phyloP scores from a whole-genome alignment of 2,888 invertebrate genomes.

The Andrena flavipes region DNA sequence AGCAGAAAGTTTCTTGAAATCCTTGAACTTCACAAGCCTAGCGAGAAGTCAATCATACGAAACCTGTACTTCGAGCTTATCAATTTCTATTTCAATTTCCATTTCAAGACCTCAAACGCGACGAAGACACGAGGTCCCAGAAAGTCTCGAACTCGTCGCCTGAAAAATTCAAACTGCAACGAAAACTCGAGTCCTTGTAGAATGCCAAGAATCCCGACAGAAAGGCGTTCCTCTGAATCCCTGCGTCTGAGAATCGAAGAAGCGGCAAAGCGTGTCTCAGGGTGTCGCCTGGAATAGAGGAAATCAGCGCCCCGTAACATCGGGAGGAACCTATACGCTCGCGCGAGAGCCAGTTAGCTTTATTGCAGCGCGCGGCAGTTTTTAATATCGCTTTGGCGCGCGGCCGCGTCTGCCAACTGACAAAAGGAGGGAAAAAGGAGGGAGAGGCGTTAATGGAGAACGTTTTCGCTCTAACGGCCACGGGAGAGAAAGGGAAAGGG shows the following conservation, averaged over 20 bases:
- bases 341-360: conserved; percentile 80
- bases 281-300: neutral
- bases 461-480: conserved; percentile 83
- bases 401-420: conserved; percentile 81
- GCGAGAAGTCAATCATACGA: neutral
- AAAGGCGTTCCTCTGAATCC: too few species aligned
- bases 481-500: conserved; percentile 71
- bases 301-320: conserved; percentile 32
- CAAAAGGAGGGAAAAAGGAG: conserved; percentile 77
- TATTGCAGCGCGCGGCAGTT: conserved; percentile 80
- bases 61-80: neutral
- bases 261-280: conserved; percentile 14
- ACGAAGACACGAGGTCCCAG: neutral
- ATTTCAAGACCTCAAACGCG: neutral
- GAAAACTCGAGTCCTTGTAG: neutral
- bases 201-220: neutral
- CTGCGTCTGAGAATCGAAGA: neutral
- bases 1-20: too few species aligned
- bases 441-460: conserved; percentile 82
- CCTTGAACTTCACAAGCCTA: too few species aligned
- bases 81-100: neutral
- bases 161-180: neutral
- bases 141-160: too few species aligned
- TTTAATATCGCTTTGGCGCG: conserved; percentile 82
- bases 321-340: conserved; percentile 62